Conservation (phyloP, 92 coral and sea anemone genomes). For the Hydrozoanthus gracilis region DNA sequence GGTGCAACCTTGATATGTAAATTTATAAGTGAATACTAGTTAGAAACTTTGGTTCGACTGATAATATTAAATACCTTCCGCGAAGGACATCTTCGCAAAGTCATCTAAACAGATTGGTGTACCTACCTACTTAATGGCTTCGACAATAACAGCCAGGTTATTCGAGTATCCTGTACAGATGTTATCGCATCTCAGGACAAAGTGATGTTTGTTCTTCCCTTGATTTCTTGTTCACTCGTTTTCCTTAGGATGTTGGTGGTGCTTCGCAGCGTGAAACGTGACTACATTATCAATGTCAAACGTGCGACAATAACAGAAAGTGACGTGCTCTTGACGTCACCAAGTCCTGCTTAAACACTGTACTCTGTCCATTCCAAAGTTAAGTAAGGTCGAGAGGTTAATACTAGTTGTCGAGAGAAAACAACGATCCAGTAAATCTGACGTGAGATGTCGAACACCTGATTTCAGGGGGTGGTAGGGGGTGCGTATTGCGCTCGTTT, state of each 20-base stretch:
- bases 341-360: not conserved
- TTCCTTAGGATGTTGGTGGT: not conserved
- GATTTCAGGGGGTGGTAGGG: no score
- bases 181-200: not conserved
- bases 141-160: not conserved
- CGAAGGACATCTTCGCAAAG: not conserved
- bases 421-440: not conserved
- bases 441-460: no score
- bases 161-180: not conserved
- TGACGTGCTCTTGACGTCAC: conserved; percentile 43
- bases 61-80: not conserved
- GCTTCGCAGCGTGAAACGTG: conserved; percentile 21
- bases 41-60: not conserved
- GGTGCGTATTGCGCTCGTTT: no score
- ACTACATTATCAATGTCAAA: not conserved
- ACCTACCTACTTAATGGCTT: not conserved
- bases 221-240: not conserved
- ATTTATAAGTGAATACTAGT: not conserved
- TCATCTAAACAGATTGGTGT: not conserved
- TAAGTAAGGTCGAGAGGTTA: conserved; percentile 10
- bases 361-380: not conserved
- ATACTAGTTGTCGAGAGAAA: not conserved
- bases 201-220: not conserved
- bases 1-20: not conserved
- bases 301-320: not conserved